Conservation (phyloP, 2,888 invertebrate species). For the Smittia aterrima region DNA sequence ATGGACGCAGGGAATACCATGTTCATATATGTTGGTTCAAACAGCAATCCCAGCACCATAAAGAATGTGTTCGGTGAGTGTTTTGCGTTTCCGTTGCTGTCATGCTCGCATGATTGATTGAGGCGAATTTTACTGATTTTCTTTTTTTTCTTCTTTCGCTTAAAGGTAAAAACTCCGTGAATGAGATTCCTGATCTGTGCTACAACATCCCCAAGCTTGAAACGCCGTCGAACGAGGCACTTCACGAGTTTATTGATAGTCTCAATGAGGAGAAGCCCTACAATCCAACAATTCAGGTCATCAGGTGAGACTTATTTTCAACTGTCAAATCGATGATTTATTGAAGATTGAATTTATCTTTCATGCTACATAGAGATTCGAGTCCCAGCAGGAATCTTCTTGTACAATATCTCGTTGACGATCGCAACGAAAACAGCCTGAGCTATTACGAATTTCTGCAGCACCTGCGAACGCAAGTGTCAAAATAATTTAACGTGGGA, state of each 20-base stretch:
- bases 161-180: slow-evolving; percentile 67
- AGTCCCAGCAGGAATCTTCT: slow-evolving; percentile 78
- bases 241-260: slow-evolving; percentile 76
- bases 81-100: slow-evolving; percentile 5
- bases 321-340: slow-evolving; percentile 21
- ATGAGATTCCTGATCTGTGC: slow-evolving; percentile 74
- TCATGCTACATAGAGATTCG: slow-evolving; percentile 71
- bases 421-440: slow-evolving; percentile 88
- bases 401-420: slow-evolving; percentile 88
- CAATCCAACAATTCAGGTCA: slow-evolving; percentile 72
- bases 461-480: slow-evolving; percentile 82
- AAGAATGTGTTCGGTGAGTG: slow-evolving; percentile 64
- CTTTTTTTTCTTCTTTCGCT: neutral
- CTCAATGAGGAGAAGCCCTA: slow-evolving; percentile 85
- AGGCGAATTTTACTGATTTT: neutral
- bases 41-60: slow-evolving; percentile 70
- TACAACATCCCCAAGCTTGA: slow-evolving; percentile 75
- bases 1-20: slow-evolving; percentile 83
- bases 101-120: neutral
- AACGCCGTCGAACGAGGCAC: slow-evolving; percentile 68
- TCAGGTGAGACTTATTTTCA: slow-evolving; percentile 61
- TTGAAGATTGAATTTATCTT: slow-evolving; percentile 46
- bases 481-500: slow-evolving; percentile 57
- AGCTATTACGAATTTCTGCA: slow-evolving; percentile 98
- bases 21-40: slow-evolving; percentile 80